phyloP scores from a whole-genome alignment of 2,113 vertebrate species.

The Ceyx margarethae region DNA sequence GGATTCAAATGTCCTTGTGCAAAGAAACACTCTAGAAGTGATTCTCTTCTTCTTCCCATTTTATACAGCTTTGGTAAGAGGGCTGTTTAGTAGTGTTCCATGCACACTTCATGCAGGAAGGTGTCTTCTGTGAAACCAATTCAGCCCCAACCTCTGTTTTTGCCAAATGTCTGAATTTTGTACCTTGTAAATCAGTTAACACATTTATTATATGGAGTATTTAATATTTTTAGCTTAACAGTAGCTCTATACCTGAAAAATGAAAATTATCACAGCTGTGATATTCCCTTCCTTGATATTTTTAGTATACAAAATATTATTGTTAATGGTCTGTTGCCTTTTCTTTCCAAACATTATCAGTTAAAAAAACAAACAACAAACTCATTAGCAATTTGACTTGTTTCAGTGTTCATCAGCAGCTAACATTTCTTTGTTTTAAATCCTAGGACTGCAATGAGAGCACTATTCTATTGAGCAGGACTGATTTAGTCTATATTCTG shows the following conservation, averaged over 20 bases:
- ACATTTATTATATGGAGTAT: background rate
- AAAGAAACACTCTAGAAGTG: constrained; percentile 93
- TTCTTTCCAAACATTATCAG: background rate
- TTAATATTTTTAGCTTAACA: background rate
- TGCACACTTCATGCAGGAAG: fast-evolving
- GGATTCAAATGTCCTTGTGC: constrained; percentile 93
- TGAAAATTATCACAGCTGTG: background rate
- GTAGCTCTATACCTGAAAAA: background rate
- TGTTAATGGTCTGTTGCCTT: background rate
- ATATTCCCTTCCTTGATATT: background rate
- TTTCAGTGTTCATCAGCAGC: background rate
- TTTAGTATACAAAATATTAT: background rate
- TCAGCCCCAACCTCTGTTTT: background rate
- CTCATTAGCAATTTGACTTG: background rate
- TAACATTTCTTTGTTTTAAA: background rate
- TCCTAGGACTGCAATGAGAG: constrained; percentile 77
- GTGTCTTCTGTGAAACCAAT: background rate
- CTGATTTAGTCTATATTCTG: constrained; percentile 82
- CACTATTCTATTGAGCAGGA: constrained; percentile 70
- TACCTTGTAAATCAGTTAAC: background rate
- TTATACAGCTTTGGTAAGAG: constrained; percentile 84
- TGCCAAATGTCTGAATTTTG: background rate
- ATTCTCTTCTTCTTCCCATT: constrained; percentile 94
- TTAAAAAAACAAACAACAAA: background rate
- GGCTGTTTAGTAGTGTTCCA: background rate